phyloP scores from a whole-genome alignment of 1,140 invertebrate genomes.

The Formica exsecta region DNA sequence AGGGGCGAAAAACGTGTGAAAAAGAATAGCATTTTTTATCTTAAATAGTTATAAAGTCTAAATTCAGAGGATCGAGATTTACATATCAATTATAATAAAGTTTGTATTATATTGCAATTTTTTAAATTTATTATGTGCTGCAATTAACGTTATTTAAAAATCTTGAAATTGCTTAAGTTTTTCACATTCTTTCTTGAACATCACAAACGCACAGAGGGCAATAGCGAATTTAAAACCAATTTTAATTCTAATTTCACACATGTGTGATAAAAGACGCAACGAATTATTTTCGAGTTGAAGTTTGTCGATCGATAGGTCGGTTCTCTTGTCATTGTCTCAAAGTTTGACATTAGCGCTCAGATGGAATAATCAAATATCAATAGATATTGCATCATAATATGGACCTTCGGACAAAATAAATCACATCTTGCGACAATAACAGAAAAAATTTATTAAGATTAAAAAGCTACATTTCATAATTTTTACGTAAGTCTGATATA shows the following conservation, averaged over 20 bases:
- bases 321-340: constrained; percentile 1
- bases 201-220: no score
- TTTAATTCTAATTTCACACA: neutral
- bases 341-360: neutral
- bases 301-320: neutral
- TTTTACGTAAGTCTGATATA: no score
- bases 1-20: neutral
- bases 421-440: no score
- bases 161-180: no score
- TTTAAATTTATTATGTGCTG: no score
- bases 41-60: neutral
- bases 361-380: constrained; percentile 19
- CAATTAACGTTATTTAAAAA: no score
- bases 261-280: no score
- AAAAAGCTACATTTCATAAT: no score
- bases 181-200: no score
- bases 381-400: neutral
- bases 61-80: neutral
- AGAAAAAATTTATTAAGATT: no score
- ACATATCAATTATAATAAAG: neutral
- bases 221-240: neutral
- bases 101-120: no score
- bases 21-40: neutral
- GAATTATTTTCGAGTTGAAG: constrained; percentile 13
- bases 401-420: no score